These are phyloP conservation scores for Neomicropteryx cornuta DNA, from an alignment of 1,140 invertebrate species.

Conservation along the genomic window DNA sequence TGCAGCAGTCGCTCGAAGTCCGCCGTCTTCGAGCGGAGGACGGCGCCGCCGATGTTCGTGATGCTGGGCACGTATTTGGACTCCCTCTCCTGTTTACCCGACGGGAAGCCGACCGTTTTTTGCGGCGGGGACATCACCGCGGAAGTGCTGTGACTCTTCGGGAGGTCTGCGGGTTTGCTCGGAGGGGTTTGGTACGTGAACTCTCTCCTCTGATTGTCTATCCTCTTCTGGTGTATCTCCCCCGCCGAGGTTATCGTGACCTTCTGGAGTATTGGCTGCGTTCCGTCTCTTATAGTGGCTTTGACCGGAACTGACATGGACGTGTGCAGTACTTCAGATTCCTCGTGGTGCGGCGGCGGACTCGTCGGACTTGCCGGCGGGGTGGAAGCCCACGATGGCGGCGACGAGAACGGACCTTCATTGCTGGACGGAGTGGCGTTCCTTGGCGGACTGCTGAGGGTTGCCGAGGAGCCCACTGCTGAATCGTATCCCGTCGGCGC, in stretches of 20 bases:
- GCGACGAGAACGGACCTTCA: constrained; percentile 35
- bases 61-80: constrained; percentile 44
- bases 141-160: constrained; percentile 17
- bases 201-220: constrained; percentile 26
- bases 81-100: constrained; percentile 18
- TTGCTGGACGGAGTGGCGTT: constrained; percentile 31
- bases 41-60: constrained; percentile 52
- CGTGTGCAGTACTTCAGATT: constrained; percentile 14
- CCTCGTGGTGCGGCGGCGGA: constrained; percentile 7
- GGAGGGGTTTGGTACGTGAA: constrained; percentile 22
- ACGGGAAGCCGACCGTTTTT: constrained; percentile 12
- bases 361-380: constrained; percentile 45
- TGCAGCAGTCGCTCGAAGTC: constrained; percentile 52
- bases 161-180: constrained; percentile 16
- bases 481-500: constrained; percentile 35
- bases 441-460: constrained; percentile 34
- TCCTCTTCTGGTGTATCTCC: constrained; percentile 38
- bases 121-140: constrained; percentile 14
- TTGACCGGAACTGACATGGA: constrained; percentile 15
- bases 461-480: constrained; percentile 47
- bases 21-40: constrained; percentile 53
- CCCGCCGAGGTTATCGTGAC: constrained; percentile 46
- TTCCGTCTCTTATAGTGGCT: constrained; percentile 18
- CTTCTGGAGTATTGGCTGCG: constrained; percentile 37
- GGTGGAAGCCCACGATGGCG: constrained; percentile 47